Conservation (phyloP, 35 echinoderm and acorn worm genomes). For the Holothuria glaberrima region DNA sequence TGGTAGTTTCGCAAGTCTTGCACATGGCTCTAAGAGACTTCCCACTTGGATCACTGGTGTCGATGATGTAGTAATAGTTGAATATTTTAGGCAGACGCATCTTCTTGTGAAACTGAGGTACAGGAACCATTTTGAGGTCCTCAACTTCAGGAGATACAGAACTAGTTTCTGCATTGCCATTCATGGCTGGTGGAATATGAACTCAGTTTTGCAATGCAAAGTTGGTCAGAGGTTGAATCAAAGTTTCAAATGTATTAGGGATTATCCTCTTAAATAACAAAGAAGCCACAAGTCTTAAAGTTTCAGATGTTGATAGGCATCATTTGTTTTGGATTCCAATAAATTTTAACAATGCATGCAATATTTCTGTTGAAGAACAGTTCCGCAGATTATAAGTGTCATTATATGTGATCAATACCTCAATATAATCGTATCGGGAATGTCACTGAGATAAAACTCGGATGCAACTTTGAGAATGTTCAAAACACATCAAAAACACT, state of each 20-base stretch:
- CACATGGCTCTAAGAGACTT: conserved; percentile 52
- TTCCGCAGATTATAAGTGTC: too few species aligned
- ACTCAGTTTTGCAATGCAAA: too few species aligned
- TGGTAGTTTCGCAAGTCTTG: conserved; percentile 54
- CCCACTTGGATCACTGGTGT: conserved; percentile 30
- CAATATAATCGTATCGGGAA: neutral
- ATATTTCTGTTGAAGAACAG: too few species aligned
- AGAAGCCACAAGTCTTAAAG: too few species aligned
- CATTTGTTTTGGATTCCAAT: too few species aligned
- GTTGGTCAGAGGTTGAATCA: neutral
- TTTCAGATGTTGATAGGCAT: too few species aligned
- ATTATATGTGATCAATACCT: too few species aligned
- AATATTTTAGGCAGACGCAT: conserved; percentile 54
- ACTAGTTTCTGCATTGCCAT: neutral
- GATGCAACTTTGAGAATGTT: too few species aligned
- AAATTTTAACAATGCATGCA: too few species aligned
- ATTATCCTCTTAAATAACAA: neutral
- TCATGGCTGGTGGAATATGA: neutral
- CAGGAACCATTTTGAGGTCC: conserved; percentile 21
- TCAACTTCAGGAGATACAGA: conserved; percentile 26
- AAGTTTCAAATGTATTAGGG: neutral
- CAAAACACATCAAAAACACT: too few species aligned
- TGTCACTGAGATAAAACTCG: neutral
- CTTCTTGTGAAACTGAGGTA: conserved; percentile 55
- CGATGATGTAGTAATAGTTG: conserved; percentile 51